Evolutionary conservation across 2,113 vertebrate genomes (phyloP), one percentile per base, ranked within the genome.

Genomic region (Oncorhynchus clarkii): DNA sequence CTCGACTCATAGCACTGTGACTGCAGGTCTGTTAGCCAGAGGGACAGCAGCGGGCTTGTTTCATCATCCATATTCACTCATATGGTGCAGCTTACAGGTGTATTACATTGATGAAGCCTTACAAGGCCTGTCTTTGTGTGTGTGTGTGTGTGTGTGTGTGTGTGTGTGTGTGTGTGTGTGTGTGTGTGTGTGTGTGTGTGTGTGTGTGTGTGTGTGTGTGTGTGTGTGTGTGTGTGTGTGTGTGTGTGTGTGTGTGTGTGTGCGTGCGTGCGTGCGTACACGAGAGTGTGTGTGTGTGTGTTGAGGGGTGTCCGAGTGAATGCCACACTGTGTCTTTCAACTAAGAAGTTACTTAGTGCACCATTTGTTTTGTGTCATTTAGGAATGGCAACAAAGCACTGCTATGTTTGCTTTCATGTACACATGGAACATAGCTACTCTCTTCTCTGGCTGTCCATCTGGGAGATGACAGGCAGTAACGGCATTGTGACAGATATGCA

Each of bases 381-480:
- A 54, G 51, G 51, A 54, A 54, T 54, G 16, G 51, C 51, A 54
- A 54, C 39, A 45, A 12, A 45, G 9, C 39, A 45, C 39, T 45
- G 8, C 8, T 34, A 62, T 67, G 39, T 54, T 64, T 74, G 59
- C 76, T 78, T 78, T 86, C 64, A 78, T 70, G 74, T 82, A 89
- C 89, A 92, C 85, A 90, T 92, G 91, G 89, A 90, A 84, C 75
- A 83, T 85, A 86, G 87, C 74, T 79, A 75, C 85, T 80, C 83
- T 70, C 66, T 88, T 84, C 82, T 84, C 85, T 77, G 76, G 82
- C 77, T 81, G 82, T 88, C 86, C 89, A 89, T 91, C 87, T 92
- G 89, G 77, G 81, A 86, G 86, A 68, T 91, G 91, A 91, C 85
- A 90, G 87, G 82, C 78, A 78, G 85, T 77, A 78, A 81, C 82